A percentile compares a stretch with the other conserved stretches of the same genome.
Evolutionary conservation across 2,113 vertebrate species (phyloP).

Genomic region (Boleophthalmus pectinirostris): DNA sequence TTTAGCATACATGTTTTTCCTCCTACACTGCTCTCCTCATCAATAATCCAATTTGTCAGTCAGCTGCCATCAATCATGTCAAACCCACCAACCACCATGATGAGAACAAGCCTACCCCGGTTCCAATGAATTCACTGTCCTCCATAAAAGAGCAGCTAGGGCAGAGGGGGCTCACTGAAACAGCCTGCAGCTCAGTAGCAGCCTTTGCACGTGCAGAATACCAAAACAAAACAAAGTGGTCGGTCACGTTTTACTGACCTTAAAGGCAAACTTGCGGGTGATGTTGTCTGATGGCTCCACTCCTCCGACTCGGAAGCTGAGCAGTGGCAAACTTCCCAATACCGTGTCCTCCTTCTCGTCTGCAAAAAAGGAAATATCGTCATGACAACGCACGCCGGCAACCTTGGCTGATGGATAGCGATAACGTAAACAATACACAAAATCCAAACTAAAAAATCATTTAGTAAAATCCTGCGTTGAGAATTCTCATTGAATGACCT

Average conservation of each 20-base stretch:
- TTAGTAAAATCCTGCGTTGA: neutral
- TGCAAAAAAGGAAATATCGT: constrained; percentile 50
- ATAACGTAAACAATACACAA: neutral
- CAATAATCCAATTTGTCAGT: constrained; percentile 26
- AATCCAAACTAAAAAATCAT: neutral
- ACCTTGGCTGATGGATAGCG: neutral
- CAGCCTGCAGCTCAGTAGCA: neutral
- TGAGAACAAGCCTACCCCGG: neutral
- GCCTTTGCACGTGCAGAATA: constrained; percentile 7
- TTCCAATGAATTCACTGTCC: constrained; percentile 13
- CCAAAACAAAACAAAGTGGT: constrained; percentile 2
- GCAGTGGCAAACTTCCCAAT: constrained; percentile 91
- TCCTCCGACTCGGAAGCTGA: constrained; percentile 87
- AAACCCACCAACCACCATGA: constrained; percentile 13
- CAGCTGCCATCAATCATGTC: constrained; percentile 29
- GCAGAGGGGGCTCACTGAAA: neutral
- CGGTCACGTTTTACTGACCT: constrained; percentile 79
- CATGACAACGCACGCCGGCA: constrained; percentile 2
- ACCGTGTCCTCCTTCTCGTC: constrained; percentile 93
- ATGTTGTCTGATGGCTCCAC: constrained; percentile 89
- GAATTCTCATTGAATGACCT: constrained; percentile 14
- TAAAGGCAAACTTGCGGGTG: constrained; percentile 93
- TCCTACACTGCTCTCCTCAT: constrained; percentile 1
- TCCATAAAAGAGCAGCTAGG: constrained; percentile 2
- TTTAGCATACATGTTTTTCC: neutral